phyloP scores from a whole-genome alignment of 2,797 vertebrate species.

The Eupleurogrammus muticus region DNA sequence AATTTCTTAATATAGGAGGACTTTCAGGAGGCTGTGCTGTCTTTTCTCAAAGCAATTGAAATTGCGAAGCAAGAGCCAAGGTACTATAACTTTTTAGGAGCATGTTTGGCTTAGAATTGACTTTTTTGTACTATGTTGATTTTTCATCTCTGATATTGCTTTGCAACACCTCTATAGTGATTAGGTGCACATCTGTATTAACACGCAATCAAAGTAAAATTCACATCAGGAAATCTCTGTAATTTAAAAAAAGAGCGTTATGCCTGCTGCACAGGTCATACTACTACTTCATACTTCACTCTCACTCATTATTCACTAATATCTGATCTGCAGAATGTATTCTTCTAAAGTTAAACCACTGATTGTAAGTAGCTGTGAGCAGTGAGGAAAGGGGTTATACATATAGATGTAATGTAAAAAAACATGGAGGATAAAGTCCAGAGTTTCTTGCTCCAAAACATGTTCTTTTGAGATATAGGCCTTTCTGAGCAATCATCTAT shows the following conservation, averaged over 20 bases:
- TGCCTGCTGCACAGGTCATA: conserved; percentile 23
- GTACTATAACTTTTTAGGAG: conserved; percentile 75
- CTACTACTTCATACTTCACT: conserved; percentile 21
- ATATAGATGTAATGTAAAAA: conserved; percentile 30
- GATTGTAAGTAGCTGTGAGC: conserved; percentile 4
- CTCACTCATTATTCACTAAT: conserved; percentile 16
- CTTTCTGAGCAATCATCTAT: conserved; percentile 24
- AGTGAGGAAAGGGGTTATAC: conserved; percentile 11
- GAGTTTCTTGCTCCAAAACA: conserved; percentile 28
- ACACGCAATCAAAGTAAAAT: conserved; percentile 18
- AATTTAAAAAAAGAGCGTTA: neutral
- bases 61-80: conserved; percentile 87
- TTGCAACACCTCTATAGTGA: conserved; percentile 17
- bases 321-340: conserved; percentile 6
- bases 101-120: conserved; percentile 32
- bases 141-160: conserved; percentile 37
- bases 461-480: conserved; percentile 18
- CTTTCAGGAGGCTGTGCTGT: conserved; percentile 86
- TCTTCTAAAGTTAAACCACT: conserved; percentile 10
- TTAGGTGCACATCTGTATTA: conserved; percentile 19
- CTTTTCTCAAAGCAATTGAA: conserved; percentile 90
- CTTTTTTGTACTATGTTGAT: conserved; percentile 28
- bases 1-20: conserved; percentile 84
- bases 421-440: conserved; percentile 13
- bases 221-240: conserved; percentile 17